A percentile compares a stretch with the other conserved stretches of the same genome.
Conservation (phyloP, 2,113 vertebrate species). For the Machaerirhynchus nigripectus region DNA sequence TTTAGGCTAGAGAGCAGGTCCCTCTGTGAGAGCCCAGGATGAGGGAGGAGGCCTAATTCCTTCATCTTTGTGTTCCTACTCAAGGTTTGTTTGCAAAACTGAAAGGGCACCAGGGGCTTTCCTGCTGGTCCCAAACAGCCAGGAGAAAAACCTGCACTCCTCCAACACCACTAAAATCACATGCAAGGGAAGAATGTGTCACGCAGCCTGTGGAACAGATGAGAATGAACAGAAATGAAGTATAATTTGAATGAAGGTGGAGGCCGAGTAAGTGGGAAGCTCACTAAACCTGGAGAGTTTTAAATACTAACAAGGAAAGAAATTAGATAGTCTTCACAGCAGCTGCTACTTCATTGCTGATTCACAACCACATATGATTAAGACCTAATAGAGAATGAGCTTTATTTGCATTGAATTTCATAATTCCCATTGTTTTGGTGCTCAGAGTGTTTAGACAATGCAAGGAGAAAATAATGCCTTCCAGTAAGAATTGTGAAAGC, state of each 20-base stretch:
- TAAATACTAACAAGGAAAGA: slow-evolving; percentile 33
- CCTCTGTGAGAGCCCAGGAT: neutral
- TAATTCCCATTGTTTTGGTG: slow-evolving; percentile 24
- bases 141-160: neutral
- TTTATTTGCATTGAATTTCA: neutral
- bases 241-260: neutral
- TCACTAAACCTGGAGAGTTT: neutral
- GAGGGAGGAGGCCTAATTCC: neutral
- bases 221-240: neutral
- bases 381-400: neutral
- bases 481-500: slow-evolving; percentile 33
- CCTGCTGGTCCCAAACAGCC: neutral
- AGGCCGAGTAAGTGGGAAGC: slow-evolving; percentile 14
- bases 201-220: neutral
- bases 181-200: neutral
- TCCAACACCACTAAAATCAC: neutral
- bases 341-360: neutral
- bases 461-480: slow-evolving; percentile 34
- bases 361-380: slow-evolving; percentile 16
- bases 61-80: neutral
- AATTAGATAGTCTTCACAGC: neutral
- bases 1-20: neutral
- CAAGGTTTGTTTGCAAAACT: neutral
- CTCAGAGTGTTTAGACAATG: slow-evolving; percentile 29
- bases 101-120: neutral